These are phyloP conservation scores for Aporophyla nigra DNA, from an alignment of 2,888 invertebrate genomes.

Conservation along the genomic window DNA sequence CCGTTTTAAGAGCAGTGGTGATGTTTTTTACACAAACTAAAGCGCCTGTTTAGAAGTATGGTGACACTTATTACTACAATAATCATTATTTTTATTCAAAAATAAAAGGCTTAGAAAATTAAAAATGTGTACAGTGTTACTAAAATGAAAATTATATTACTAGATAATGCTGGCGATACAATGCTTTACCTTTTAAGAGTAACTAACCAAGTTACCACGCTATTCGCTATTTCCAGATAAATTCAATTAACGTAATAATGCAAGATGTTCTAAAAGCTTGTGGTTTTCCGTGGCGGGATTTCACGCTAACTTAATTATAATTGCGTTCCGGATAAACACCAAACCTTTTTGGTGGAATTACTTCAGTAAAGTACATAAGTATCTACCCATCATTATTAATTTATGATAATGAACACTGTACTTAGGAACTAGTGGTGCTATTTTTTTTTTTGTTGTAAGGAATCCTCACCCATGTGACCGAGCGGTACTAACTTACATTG, in stretches of 20 bases:
- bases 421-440: too few species aligned
- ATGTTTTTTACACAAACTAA: too few species aligned
- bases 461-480: too few species aligned
- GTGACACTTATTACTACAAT: too few species aligned
- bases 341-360: conserved; percentile 25
- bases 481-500: too few species aligned
- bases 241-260: conserved; percentile 26
- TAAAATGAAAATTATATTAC: too few species aligned
- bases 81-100: too few species aligned
- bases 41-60: too few species aligned
- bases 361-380: conserved; percentile 15
- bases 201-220: not conserved
- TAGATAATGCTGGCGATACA: too few species aligned
- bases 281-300: conserved; percentile 13
- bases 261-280: conserved; percentile 2
- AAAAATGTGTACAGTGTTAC: too few species aligned
- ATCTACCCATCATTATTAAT: not conserved
- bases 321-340: conserved; percentile 21
- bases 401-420: not conserved
- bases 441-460: not conserved
- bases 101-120: too few species aligned
- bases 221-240: not conserved
- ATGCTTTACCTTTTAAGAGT: not conserved
- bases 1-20: too few species aligned
- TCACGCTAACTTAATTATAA: conserved; percentile 15